These are phyloP conservation scores for Sussaba pulchella DNA, from an alignment of 2,888 invertebrate genomes.

Conservation along the genomic window DNA sequence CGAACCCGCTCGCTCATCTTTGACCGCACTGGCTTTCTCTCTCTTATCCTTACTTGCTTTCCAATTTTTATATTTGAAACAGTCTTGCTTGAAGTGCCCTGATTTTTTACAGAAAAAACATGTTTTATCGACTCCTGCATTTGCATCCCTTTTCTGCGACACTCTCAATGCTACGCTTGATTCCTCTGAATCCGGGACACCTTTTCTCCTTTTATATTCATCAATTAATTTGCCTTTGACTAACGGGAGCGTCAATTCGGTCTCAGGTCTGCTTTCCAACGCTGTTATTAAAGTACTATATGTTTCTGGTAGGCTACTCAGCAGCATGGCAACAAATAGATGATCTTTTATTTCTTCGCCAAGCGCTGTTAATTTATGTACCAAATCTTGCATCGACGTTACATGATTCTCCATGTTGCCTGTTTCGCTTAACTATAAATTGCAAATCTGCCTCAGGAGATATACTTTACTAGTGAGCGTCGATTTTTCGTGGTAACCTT, in stretches of 20 bases:
- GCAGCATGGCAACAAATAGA: slow-evolving; percentile 66
- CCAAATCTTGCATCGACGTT: slow-evolving; percentile 62
- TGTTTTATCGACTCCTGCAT: slow-evolving; percentile 2
- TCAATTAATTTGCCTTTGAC: slow-evolving; percentile 69
- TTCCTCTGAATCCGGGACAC: slow-evolving; percentile 27
- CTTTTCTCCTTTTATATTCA: slow-evolving; percentile 67
- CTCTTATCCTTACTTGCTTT: slow-evolving; percentile 51
- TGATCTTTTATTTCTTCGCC: slow-evolving; percentile 67
- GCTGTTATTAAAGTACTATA: slow-evolving; percentile 71
- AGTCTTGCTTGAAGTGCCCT: slow-evolving; percentile 63
- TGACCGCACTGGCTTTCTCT: slow-evolving; percentile 31
- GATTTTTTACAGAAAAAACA: slow-evolving; percentile 63
- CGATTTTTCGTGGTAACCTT: slow-evolving; percentile 65
- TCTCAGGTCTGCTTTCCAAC: slow-evolving; percentile 68
- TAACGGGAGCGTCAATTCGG: slow-evolving; percentile 64
- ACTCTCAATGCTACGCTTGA: slow-evolving; percentile 48
- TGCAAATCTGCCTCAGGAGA: slow-evolving; percentile 58
- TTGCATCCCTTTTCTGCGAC: slow-evolving; percentile 18
- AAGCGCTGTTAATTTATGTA: slow-evolving; percentile 63
- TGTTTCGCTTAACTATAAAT: slow-evolving; percentile 53
- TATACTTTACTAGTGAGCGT: slow-evolving; percentile 60
- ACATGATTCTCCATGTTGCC: slow-evolving; percentile 69
- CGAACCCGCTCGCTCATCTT: slow-evolving; percentile 6
- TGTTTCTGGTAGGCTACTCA: slow-evolving; percentile 71
- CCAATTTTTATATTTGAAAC: slow-evolving; percentile 55